Evolutionary conservation across 1,140 invertebrate species (phyloP), one percentile per base, ranked within the genome.

Genomic region (Diorhabda sublineata): DNA sequence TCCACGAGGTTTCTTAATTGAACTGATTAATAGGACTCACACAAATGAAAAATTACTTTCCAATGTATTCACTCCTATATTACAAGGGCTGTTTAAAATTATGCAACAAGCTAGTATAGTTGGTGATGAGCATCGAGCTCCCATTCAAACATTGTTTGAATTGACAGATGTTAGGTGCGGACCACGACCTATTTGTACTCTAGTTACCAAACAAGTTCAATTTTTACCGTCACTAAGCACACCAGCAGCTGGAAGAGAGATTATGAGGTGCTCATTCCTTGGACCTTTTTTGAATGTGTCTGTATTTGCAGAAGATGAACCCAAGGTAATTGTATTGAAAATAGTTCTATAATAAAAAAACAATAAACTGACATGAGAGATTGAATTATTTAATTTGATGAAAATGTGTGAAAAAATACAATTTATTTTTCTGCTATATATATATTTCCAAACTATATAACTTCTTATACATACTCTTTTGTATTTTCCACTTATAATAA

Each of bases 251-350:
- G 94, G 94, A 0, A 83, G 92, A n/a, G 95, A 98, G 80, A 83
- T 97, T 42, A 88, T 92, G 1, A 87, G 88, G 65, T 88, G 90
- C 3, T 92, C 93, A 45, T 96, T 90, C 73, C 84, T 98, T 1
- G 95, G 95, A 42, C 93, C 95, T 0, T 98, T 98, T 79, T 83
- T 98, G 42, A 89, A 88, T 6, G 86, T 97, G 0, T 97, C 95
- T 0, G 86, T 97, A 0, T 97, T 98, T 80, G 94, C 92, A 45
- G 95, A 98, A 80, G 96, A 98, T 80, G 93, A 96, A 79, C 88
- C 91, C 0, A 89, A 90, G 74, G 47, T 52, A 52, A 52, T 8
- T 52, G 26, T 26, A 26, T 26, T 26, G 26, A 26, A 26, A 26
- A 26, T 26, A 26, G 26, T 26, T 26, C 26, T 26, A 26, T 1